Conservation (phyloP, 2,797 vertebrate species). For the Sebastolobus alascanus region DNA sequence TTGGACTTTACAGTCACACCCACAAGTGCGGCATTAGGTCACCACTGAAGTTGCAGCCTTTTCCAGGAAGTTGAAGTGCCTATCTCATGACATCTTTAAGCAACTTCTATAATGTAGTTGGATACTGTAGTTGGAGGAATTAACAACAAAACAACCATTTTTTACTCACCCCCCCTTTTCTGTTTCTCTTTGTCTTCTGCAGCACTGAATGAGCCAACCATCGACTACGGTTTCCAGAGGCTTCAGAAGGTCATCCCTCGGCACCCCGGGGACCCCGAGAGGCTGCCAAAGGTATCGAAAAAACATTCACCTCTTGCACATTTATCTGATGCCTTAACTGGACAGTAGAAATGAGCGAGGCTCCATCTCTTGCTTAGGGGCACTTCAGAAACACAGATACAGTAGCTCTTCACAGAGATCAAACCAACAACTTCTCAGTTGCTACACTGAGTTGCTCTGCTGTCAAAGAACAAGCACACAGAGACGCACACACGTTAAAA, state of each 20-base stretch:
- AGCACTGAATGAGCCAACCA: constrained; percentile 98
- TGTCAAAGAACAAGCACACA: constrained; percentile 42
- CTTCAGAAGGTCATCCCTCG: constrained; percentile 99
- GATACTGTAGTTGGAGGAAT: not conserved
- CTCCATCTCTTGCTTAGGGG: not conserved
- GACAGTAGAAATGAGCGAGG: not conserved
- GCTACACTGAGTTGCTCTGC: not conserved
- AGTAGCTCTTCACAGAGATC: constrained; percentile 14
- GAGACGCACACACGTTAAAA: constrained; percentile 9
- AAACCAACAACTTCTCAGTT: constrained; percentile 23
- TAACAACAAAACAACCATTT: not conserved
- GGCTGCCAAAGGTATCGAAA: constrained; percentile 93
- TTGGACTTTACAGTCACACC: constrained; percentile 3
- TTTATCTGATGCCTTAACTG: not conserved
- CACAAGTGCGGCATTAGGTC: constrained; percentile 3
- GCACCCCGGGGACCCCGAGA: constrained; percentile 96
- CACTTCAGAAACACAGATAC: constrained; percentile 17
- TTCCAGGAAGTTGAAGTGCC: constrained; percentile 7
- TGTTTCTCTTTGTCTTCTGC: constrained; percentile 36
- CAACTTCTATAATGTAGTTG: not conserved
- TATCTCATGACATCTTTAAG: not conserved
- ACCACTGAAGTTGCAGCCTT: not conserved
- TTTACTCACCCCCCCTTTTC: constrained; percentile 26
- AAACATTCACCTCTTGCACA: not conserved
- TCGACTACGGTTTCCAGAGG: constrained; percentile 99